A percentile compares a stretch with the other conserved stretches of the same genome.
Evolutionary conservation across 2,888 invertebrate species (phyloP).

Genomic region (Cistogaster globosa): DNA sequence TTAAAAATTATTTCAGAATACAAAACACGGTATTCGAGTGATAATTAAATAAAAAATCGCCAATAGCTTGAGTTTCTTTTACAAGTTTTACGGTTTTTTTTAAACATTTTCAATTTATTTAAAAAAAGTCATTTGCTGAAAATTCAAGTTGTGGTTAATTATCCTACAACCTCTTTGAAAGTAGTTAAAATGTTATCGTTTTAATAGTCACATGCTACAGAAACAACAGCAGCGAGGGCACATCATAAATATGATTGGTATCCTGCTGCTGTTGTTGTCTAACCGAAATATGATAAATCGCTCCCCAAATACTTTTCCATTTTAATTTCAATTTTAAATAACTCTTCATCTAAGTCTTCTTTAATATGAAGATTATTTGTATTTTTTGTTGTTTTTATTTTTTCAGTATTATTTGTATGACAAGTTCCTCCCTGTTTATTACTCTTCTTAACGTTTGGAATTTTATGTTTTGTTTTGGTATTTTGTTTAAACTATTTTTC

Average conservation of each 20-base stretch:
- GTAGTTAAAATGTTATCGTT: constrained; percentile 22
- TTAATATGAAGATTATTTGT: constrained; percentile 48
- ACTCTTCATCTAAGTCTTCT: constrained; percentile 40
- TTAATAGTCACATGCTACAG: constrained; percentile 30
- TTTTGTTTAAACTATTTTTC: constrained; percentile 61
- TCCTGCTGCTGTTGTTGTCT: constrained; percentile 68
- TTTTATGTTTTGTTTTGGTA: constrained; percentile 13
- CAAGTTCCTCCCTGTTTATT: not conserved
- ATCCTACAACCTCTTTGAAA: constrained; percentile 11
- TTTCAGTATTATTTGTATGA: constrained; percentile 10
- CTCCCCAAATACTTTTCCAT: constrained; percentile 56
- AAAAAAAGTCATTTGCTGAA: not conserved
- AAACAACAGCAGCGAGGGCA: constrained; percentile 58
- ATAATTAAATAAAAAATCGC: too few species aligned
- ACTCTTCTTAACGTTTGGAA: constrained; percentile 13
- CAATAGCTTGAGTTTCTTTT: too few species aligned
- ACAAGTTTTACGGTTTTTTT: too few species aligned
- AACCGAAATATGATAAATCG: constrained; percentile 71
- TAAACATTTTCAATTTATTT: too few species aligned
- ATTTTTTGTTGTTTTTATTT: constrained; percentile 22
- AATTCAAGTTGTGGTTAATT: constrained; percentile 14
- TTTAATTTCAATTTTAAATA: constrained; percentile 65
- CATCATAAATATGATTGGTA: constrained; percentile 17
- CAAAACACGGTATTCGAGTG: too few species aligned
- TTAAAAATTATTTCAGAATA: too few species aligned